Base-by-base conservation (phyloP, 2,113 vertebrate species). In the Cinclus mexicanus region DNA sequence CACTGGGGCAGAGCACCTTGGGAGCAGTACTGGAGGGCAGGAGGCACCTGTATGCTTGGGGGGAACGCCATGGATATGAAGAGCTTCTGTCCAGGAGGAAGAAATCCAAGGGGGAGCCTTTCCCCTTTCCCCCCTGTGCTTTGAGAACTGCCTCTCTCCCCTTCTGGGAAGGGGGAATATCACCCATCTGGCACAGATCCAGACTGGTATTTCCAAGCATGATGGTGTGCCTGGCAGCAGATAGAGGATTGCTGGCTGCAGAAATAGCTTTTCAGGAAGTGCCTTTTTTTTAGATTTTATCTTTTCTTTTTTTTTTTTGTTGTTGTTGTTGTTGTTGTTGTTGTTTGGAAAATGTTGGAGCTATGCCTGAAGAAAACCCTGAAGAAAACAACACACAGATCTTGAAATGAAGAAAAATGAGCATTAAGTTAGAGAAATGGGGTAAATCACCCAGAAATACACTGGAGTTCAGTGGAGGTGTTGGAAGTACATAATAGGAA, bases 191-290 rank as follows among this genome's bases (percentile, higher is more conserved):
- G 68, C 24, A 14, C n/a, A n/a, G 39, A 64, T 13, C 19, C 25
- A 25, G 22, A 72, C 33, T 80, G 39, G 17, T 44, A 5, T 65
- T 94, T 31, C 24, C 44, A 29, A 46, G 83, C 29, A 37, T 41
- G 41, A 29, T 26, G 56, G 11, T 75, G 49, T 82, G 19, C 65
- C 81, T 89, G 68, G 37, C 57, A 87, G 52, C 3, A 9, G 52
- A 56, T 25, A 65, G 37, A 67, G 44, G 28, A 55, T 83, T 83
- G 12, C n/a, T 65, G 61, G 26, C 56, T 60, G 80, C 18, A 79
- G 81, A 41, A 95, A 72, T 18, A 65, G 83, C 49, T 95, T 87
- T 26, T 49, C 49, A 85, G 77, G 67, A 93, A 92, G 56, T 41
- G 12, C 20, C 16, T 81, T 60, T 68, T 59, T 0, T 59, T 0